phyloP scores from a whole-genome alignment of 2,113 vertebrate species.

The Macheiramphus alcinus region DNA sequence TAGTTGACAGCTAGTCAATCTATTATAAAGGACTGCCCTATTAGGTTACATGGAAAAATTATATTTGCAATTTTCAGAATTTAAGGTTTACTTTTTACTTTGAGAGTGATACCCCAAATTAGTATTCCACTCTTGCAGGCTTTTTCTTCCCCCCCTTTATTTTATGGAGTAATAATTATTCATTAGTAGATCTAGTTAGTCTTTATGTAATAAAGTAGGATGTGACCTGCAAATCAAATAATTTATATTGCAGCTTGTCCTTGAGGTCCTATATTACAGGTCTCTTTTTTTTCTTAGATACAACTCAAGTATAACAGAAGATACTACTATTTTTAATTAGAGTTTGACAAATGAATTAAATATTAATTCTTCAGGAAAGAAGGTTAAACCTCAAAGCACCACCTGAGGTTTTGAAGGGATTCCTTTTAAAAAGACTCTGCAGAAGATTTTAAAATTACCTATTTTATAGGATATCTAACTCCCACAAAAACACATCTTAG shows the following conservation, averaged over 20 bases:
- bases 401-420: background rate
- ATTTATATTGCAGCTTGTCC: slow-evolving; percentile 67
- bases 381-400: slow-evolving; percentile 17
- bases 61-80: slow-evolving; percentile 60
- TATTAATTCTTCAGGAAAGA: slow-evolving; percentile 56
- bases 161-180: slow-evolving; percentile 83
- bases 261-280: slow-evolving; percentile 44
- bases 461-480: background rate
- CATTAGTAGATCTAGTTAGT: slow-evolving; percentile 77
- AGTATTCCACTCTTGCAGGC: slow-evolving; percentile 62
- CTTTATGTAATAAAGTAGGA: slow-evolving; percentile 77
- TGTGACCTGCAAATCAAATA: slow-evolving; percentile 79
- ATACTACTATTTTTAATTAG: slow-evolving; percentile 57
- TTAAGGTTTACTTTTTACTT: slow-evolving; percentile 64
- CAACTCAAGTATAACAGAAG: slow-evolving; percentile 22
- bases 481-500: background rate
- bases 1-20: slow-evolving; percentile 31
- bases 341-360: slow-evolving; percentile 57
- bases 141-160: slow-evolving; percentile 26
- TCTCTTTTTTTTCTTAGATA: background rate
- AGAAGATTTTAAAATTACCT: background rate
- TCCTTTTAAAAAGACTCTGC: background rate
- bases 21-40: slow-evolving; percentile 43
- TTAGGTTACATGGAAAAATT: slow-evolving; percentile 54
- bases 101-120: slow-evolving; percentile 56